These are phyloP conservation scores for Periparus ater DNA, from an alignment of 2,797 vertebrate genomes.

Conservation along the genomic window DNA sequence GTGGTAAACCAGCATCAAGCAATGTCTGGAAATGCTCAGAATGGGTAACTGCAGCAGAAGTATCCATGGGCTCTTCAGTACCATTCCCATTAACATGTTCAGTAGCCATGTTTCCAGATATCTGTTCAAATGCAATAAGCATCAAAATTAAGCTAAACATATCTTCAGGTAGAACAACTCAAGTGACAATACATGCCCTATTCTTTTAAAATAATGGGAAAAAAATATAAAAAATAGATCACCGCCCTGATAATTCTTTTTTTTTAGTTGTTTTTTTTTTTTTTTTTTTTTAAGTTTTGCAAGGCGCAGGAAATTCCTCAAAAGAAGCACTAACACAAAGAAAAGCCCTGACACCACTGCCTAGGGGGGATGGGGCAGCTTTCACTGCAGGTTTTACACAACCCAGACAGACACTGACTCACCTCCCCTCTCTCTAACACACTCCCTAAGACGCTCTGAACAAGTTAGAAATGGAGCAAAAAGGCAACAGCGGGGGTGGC, in stretches of 20 bases:
- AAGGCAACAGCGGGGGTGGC: conserved; percentile 41
- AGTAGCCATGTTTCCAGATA: conserved; percentile 94
- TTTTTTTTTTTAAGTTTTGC: not conserved
- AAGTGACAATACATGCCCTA: not conserved
- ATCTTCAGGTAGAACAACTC: not conserved
- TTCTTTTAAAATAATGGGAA: no score
- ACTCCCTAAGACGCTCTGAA: conserved; percentile 55
- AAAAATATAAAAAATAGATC: not conserved
- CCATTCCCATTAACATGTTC: conserved; percentile 98
- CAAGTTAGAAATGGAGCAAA: conserved; percentile 65
- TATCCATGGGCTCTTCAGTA: conserved; percentile 97
- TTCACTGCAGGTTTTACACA: conserved; percentile 63
- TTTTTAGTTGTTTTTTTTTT: not conserved
- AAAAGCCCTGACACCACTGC: conserved; percentile 57
- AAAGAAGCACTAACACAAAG: conserved; percentile 59
- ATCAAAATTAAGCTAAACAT: conserved; percentile 72
- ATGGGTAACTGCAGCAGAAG: conserved; percentile 88
- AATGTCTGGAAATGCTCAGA: conserved; percentile 94
- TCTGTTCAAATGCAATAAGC: conserved; percentile 93
- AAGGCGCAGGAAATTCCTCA: conserved; percentile 32
- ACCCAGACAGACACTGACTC: conserved; percentile 71
- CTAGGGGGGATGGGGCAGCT: conserved; percentile 27
- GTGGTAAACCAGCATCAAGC: conserved; percentile 93
- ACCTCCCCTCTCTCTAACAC: conserved; percentile 66
- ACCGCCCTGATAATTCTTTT: not conserved